A percentile compares a stretch with the other conserved stretches of the same genome.
phyloP scores from a whole-genome alignment of 2,888 invertebrate genomes.

The Gymnosoma rotundatum region DNA sequence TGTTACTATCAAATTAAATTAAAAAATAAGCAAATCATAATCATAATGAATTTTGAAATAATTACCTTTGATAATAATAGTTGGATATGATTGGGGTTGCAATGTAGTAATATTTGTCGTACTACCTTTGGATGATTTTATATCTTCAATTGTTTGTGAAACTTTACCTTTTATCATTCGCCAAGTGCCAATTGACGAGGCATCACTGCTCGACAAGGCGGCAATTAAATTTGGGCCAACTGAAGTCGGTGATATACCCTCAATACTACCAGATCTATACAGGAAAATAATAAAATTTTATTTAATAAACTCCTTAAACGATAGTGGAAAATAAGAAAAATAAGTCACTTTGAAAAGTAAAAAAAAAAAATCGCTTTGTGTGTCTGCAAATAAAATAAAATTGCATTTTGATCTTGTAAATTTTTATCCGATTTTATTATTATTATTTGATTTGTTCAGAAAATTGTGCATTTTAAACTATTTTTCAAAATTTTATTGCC shows the following conservation, averaged over 20 bases:
- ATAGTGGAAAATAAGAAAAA: not conserved
- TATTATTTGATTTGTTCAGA: too few relatives aligned
- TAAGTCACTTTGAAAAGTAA: too few relatives aligned
- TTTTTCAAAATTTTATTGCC: too few relatives aligned
- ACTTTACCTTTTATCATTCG: slow-evolving; percentile 82
- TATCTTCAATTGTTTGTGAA: slow-evolving; percentile 81
- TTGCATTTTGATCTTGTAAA: too few relatives aligned
- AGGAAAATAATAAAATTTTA: not conserved
- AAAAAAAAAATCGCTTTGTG: not conserved
- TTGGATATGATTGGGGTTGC: slow-evolving; percentile 65
- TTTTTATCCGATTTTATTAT: too few relatives aligned
- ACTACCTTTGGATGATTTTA: slow-evolving; percentile 80
- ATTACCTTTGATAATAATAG: slow-evolving; percentile 67
- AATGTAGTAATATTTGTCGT: slow-evolving; percentile 65
- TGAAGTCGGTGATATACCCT: slow-evolving; percentile 77
- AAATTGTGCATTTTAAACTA: too few relatives aligned
- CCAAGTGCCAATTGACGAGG: slow-evolving; percentile 80
- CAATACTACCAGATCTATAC: slow-evolving; percentile 80
- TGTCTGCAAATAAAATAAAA: not conserved
- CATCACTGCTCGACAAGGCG: slow-evolving; percentile 76
- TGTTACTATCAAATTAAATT: slow-evolving; percentile 34
- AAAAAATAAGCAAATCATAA: slow-evolving; percentile 35
- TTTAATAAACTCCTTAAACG: not conserved
- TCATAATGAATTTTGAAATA: slow-evolving; percentile 56
- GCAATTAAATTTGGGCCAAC: slow-evolving; percentile 75